These are phyloP conservation scores for Phrynosoma platyrhinos DNA, from an alignment of 2,113 vertebrate genomes.

Conservation along the genomic window DNA sequence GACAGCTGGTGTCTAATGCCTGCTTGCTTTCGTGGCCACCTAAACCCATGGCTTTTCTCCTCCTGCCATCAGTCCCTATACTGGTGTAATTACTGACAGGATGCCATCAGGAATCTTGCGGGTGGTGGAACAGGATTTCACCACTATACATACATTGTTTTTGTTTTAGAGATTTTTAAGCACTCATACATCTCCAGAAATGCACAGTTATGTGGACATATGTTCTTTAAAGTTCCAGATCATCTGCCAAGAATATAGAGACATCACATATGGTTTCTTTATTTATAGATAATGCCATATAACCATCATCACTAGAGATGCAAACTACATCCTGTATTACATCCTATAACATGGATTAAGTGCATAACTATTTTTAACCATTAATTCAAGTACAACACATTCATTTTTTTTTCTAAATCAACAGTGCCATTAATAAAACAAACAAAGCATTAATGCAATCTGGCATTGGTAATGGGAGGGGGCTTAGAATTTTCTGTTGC, in stretches of 20 bases:
- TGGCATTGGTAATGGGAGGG: too few relatives aligned
- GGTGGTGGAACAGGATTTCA: too few relatives aligned
- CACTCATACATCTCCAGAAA: background rate
- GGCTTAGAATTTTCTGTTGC: too few relatives aligned
- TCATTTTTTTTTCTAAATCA: background rate
- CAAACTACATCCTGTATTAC: background rate
- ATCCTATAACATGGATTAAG: background rate
- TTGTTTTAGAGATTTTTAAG: background rate
- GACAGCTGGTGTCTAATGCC: too few relatives aligned
- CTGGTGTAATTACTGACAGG: too few relatives aligned
- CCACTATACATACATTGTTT: background rate
- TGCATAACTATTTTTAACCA: background rate
- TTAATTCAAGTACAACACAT: background rate
- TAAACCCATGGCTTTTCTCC: too few relatives aligned
- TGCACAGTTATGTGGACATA: background rate
- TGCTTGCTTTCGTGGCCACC: too few relatives aligned
- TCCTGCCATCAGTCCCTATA: too few relatives aligned
- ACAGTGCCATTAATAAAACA: conserved; percentile 1
- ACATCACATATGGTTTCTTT: background rate
- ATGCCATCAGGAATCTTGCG: too few relatives aligned
- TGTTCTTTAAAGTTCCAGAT: background rate
- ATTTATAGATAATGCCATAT: background rate
- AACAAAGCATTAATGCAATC: background rate
- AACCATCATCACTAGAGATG: background rate
- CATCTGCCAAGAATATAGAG: background rate